A percentile compares a stretch with the other conserved stretches of the same genome.
These are phyloP conservation scores for Rallus limicola DNA, from an alignment of 2,113 vertebrate species.

Conservation along the genomic window DNA sequence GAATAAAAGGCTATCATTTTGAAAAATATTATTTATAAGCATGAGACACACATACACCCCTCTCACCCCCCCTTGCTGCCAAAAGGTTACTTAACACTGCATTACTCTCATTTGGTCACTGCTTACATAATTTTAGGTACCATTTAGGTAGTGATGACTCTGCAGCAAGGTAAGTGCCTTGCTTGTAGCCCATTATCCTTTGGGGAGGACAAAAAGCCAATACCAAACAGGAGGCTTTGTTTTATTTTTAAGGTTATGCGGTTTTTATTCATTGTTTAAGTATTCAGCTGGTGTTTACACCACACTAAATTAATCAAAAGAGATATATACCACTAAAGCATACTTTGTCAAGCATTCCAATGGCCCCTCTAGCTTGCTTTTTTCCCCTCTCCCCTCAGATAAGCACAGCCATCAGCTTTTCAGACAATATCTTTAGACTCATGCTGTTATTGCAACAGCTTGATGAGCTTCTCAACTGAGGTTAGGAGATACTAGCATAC, in stretches of 20 bases:
- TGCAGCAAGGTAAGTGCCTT: neutral
- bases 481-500: neutral
- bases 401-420: neutral
- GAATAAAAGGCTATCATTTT: neutral
- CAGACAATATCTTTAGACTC: neutral
- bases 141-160: neutral
- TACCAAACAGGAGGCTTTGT: neutral
- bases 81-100: neutral
- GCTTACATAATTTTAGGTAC: neutral
- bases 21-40: neutral
- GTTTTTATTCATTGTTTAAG: neutral
- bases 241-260: neutral
- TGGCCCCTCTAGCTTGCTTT: neutral
- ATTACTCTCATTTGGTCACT: neutral
- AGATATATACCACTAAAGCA: neutral
- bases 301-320: neutral
- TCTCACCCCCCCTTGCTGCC: neutral
- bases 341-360: neutral
- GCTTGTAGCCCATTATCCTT: no score
- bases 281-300: neutral
- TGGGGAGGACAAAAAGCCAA: neutral
- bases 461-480: neutral
- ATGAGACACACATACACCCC: neutral
- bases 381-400: neutral
- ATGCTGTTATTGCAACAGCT: neutral